Evolutionary conservation across 64 coral and sea anemone genomes (phyloP), one percentile per base, ranked within the genome.

Genomic region (Dendrophyllia cribrosa): DNA sequence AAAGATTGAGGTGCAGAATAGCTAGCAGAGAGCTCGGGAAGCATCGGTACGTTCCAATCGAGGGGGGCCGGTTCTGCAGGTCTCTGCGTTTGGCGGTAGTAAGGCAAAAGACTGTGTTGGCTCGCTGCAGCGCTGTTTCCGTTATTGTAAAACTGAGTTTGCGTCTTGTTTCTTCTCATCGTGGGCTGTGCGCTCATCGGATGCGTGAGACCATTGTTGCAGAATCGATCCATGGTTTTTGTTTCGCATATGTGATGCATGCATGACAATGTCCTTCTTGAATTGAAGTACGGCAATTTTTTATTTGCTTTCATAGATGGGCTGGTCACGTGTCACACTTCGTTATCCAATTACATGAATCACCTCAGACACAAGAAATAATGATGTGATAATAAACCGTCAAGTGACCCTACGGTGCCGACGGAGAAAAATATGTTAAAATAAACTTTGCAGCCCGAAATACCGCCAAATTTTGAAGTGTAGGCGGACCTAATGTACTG

Each of bases 381-480:
- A 84, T 84, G 80, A 84, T 22, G 80, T 84, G 80, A n/a, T 84
- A 84, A 84, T 84, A 84, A 67, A 6, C 80, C 60, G 80, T 84
- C 80, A 84, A 84, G 80, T 25, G 62, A 67, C 80, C 67, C 17
- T 23, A 65, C 43, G 63, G 67, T 51, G 44, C 62, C 77, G 77
- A 53, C 80, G 60, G 80, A 49, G 44, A 21, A 67, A 51, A 13
- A 19, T 50, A 48, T 21, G 8, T 22, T 68, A 67, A 65, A 67
- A 49, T 66, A 82, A 82, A 82, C 79, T 61, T 49, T 51, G 19
- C 43, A 14, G 20, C 46, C 47, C 9, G 62, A 82, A 63, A 25
- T 46, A 63, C 78, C 24, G 46, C 24, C 25, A 63, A 34, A 3
- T 13, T 16, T 43, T 82, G 16, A 43, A 2, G 3, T 44, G 58